Percentiles rank a stretch among this genome's conserved stretches.
phyloP scores from a whole-genome alignment of 2,797 vertebrate species.

The Alcedo atthis region DNA sequence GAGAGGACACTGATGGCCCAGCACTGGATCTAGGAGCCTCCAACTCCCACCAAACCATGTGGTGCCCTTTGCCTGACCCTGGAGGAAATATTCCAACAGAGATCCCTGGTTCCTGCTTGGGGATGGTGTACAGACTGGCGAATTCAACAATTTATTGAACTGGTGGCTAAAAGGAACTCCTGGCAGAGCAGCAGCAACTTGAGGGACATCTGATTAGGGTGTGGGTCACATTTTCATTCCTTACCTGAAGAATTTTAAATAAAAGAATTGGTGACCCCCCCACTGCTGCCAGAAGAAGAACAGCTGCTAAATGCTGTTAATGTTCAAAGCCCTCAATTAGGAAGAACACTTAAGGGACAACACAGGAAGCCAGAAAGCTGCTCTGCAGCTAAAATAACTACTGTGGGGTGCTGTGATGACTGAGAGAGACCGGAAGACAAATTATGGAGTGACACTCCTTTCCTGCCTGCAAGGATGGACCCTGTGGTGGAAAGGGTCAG shows the following conservation, averaged over 20 bases:
- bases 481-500: neutral
- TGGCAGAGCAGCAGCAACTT: neutral
- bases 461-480: neutral
- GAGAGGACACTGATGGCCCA: neutral
- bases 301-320: slow-evolving; percentile 33
- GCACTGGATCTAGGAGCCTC: neutral
- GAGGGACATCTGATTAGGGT: neutral
- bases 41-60: fast-evolving
- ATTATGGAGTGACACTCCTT: neutral
- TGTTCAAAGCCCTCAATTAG: slow-evolving; percentile 47
- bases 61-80: neutral
- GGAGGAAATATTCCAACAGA: neutral
- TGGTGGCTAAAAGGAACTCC: neutral
- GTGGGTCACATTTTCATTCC: neutral
- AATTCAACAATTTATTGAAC: neutral
- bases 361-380: slow-evolving; percentile 47
- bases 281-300: neutral
- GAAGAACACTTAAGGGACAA: slow-evolving; percentile 9
- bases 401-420: neutral
- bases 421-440: neutral
- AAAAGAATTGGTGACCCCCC: neutral
- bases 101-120: neutral
- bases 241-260: slow-evolving; percentile 1
- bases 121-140: neutral
- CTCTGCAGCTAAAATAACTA: slow-evolving; percentile 54